Conservation (phyloP, 2,797 vertebrate species). For the Crenichthys baileyi region DNA sequence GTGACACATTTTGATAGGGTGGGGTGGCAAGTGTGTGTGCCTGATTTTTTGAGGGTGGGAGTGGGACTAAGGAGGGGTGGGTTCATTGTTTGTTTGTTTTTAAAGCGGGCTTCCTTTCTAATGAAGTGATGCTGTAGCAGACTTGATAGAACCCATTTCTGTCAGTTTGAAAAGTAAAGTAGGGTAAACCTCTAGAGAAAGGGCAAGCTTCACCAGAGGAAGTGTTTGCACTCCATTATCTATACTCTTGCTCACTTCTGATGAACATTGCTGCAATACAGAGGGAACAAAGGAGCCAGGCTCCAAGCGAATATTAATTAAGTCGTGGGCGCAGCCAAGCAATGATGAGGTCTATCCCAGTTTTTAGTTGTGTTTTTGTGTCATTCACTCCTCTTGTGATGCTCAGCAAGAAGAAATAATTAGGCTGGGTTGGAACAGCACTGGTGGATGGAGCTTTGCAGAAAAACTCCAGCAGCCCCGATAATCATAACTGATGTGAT, state of each 20-base stretch:
- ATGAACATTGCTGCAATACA: constrained; percentile 79
- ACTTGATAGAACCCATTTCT: constrained; percentile 86
- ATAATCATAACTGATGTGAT: constrained; percentile 33
- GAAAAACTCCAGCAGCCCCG: constrained; percentile 51
- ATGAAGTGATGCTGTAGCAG: constrained; percentile 78
- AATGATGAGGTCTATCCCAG: constrained; percentile 77
- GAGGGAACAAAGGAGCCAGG: constrained; percentile 78
- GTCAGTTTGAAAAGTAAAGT: constrained; percentile 86
- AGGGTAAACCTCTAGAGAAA: constrained; percentile 81
- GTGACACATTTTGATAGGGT: constrained; percentile 78
- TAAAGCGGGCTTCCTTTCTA: constrained; percentile 79
- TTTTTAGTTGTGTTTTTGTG: constrained; percentile 73
- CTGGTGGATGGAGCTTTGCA: constrained; percentile 53
- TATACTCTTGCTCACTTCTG: constrained; percentile 79
- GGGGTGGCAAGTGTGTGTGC: constrained; percentile 69
- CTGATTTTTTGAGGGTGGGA: constrained; percentile 39
- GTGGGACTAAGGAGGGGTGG: constrained; percentile 36
- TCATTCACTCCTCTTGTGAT: constrained; percentile 63
- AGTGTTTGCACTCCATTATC: constrained; percentile 79
- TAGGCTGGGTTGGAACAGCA: constrained; percentile 53
- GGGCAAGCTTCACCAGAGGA: constrained; percentile 76
- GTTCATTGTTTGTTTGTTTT: constrained; percentile 79
- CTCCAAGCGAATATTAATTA: constrained; percentile 81
- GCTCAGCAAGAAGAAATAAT: constrained; percentile 77
- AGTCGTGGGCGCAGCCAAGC: constrained; percentile 75